Evolutionary conservation across 2,113 vertebrate species (phyloP), one percentile per base, ranked within the genome.

Genomic region (Accipiter virgatus): DNA sequence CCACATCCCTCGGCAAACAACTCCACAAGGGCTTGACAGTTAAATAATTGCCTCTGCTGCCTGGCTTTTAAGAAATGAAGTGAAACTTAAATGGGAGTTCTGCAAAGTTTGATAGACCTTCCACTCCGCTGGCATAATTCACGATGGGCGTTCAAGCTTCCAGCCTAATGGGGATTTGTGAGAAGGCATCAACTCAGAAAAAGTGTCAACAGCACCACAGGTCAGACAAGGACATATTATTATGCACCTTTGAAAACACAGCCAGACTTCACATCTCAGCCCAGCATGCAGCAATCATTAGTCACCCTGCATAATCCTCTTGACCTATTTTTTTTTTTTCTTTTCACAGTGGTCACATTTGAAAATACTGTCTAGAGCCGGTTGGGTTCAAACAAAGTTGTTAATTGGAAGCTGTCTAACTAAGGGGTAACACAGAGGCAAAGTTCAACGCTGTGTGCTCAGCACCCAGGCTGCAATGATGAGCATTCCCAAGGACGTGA

Each of bases 141-240:
- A 52, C 5, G 52, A 82, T 83, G 73, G 85, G 32, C 0, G 13
- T 90, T 94, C 89, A 95, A 89, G 71, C 74, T 80, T 93, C 86
- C 71, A 80, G 72, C 40, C 84, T 95, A 73, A 96, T 95, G 80
- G 93, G 83, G 72, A 78, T 66, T 85, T 96, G 82, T 94, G 85
- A 87, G 77, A 61, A 78, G 91, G 62, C 90, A 94, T 96, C 93
- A 94, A 71, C 84, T 95, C 90, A 88, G 79, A 63, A 93, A 25
- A 92, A 90, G 79, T 94, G 92, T 95, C 93, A 95, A 88, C 95
- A 96, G 92, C 74, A 88, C 43, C 82, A 61, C 59, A 81, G 94
- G 96, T 97, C 96, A 97, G 78, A 81, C 74, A 42, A 88, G 97
- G 96, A 97, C 95, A 88, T 91, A 78, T 87, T 91, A 94, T 95